These are phyloP conservation scores for Hippoglossus hippoglossus DNA, from an alignment of 2,797 vertebrate species.

Conservation along the genomic window DNA sequence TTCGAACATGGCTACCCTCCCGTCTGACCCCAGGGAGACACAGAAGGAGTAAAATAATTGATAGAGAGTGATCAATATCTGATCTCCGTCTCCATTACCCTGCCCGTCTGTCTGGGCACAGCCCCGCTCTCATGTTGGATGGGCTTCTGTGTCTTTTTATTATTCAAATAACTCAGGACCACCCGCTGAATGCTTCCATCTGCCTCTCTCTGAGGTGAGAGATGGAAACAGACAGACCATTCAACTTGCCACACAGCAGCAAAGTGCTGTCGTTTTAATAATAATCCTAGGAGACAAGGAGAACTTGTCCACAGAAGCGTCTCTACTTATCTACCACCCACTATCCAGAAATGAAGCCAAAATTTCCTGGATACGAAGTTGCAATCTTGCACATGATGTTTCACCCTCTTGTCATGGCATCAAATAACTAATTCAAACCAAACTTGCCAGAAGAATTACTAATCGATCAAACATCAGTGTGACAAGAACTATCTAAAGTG, in stretches of 20 bases:
- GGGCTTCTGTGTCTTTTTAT: constrained; percentile 68
- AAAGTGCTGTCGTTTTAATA: constrained; percentile 19
- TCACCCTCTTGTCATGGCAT: too few species aligned
- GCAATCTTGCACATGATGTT: too few species aligned
- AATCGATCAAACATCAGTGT: too few species aligned
- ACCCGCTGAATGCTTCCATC: constrained; percentile 66
- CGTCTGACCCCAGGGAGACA: constrained; percentile 16
- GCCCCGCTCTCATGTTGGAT: constrained; percentile 16
- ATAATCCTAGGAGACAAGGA: constrained; percentile 8
- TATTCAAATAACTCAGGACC: constrained; percentile 65
- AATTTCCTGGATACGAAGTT: too few species aligned
- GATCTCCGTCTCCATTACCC: constrained; percentile 12
- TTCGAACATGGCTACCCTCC: constrained; percentile 23
- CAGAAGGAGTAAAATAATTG: constrained; percentile 26
- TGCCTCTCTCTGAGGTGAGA: constrained; percentile 63
- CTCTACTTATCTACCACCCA: too few species aligned
- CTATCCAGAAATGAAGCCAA: too few species aligned
- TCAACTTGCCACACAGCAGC: constrained; percentile 14
- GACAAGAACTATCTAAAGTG: too few species aligned
- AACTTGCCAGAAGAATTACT: too few species aligned
- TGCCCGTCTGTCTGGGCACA: constrained; percentile 22
- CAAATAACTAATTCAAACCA: too few species aligned
- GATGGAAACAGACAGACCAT: constrained; percentile 23
- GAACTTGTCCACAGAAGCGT: neutral
- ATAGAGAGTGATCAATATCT: constrained; percentile 47